phyloP scores from a whole-genome alignment of 2,888 invertebrate genomes.

The Hartigia nigra region DNA sequence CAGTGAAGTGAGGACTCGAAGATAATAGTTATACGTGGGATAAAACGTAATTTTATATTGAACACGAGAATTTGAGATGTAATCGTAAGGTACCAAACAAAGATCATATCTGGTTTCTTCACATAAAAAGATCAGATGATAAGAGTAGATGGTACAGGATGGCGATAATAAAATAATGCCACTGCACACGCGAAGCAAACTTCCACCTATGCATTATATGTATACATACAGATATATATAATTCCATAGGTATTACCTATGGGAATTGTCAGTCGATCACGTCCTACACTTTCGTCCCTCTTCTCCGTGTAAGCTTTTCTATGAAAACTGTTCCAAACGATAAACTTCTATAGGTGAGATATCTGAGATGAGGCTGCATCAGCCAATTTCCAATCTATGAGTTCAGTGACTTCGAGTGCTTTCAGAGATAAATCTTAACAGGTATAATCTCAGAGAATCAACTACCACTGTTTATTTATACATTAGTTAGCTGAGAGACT shows the following conservation, averaged over 20 bases:
- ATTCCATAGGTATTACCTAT: not conserved
- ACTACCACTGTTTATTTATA: not conserved
- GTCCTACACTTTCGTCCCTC: not conserved
- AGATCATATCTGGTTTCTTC: conserved; percentile 7
- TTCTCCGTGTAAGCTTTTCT: not conserved
- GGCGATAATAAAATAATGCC: conserved; percentile 5
- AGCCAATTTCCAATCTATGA: not conserved
- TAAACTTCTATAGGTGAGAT: not conserved
- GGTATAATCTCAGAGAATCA: not conserved
- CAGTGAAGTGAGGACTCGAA: not conserved
- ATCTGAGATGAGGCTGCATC: not conserved
- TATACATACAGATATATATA: not conserved
- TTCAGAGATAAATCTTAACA: not conserved
- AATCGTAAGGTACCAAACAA: not conserved
- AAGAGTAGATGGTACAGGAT: not conserved
- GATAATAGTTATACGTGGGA: not conserved
- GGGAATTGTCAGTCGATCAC: not conserved
- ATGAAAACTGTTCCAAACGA: not conserved
- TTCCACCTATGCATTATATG: not conserved
- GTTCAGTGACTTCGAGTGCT: not conserved
- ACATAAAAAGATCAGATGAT: not conserved
- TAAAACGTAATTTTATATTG: not conserved
- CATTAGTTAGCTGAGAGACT: not conserved
- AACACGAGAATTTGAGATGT: conserved; percentile 1
- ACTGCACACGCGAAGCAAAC: conserved; percentile 5